phyloP scores from a whole-genome alignment of 2,113 vertebrate genomes.

The Grantiella picta region DNA sequence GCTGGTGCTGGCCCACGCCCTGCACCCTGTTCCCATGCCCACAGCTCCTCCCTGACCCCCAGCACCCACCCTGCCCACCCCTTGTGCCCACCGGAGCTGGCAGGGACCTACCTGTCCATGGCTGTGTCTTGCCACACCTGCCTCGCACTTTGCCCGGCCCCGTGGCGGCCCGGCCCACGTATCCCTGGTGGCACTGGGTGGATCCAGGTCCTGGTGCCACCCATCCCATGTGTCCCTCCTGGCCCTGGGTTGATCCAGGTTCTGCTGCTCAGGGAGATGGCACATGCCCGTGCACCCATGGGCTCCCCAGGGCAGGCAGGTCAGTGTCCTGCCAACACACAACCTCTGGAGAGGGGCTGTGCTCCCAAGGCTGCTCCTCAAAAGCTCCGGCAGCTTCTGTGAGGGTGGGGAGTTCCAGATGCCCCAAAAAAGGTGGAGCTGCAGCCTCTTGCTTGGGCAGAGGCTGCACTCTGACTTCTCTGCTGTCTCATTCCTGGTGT shows the following conservation, averaged over 20 bases:
- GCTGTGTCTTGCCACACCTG: not conserved
- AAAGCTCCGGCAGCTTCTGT: not conserved
- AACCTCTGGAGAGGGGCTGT: not conserved
- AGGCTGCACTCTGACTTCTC: not conserved
- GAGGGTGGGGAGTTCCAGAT: not conserved
- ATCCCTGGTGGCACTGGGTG: not conserved
- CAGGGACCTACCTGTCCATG: not conserved
- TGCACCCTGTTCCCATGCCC: not conserved
- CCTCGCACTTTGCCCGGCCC: not conserved
- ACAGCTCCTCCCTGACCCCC: not conserved
- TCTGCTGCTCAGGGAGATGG: not conserved
- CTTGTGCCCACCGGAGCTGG: accelerated
- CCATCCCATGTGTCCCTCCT: not conserved
- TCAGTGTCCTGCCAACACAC: accelerated
- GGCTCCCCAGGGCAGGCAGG: not conserved
- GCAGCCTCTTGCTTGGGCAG: not conserved
- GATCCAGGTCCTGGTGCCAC: not conserved
- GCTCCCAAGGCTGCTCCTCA: not conserved
- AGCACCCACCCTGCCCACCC: not conserved
- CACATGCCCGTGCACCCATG: not conserved
- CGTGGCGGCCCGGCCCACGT: accelerated
- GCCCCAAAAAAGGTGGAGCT: not conserved
- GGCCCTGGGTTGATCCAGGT: not conserved
- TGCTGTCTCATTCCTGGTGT: not conserved
- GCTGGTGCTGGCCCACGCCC: not conserved